Conservation (phyloP, 2,888 invertebrate species). For the Phrixothrix hirtus region DNA sequence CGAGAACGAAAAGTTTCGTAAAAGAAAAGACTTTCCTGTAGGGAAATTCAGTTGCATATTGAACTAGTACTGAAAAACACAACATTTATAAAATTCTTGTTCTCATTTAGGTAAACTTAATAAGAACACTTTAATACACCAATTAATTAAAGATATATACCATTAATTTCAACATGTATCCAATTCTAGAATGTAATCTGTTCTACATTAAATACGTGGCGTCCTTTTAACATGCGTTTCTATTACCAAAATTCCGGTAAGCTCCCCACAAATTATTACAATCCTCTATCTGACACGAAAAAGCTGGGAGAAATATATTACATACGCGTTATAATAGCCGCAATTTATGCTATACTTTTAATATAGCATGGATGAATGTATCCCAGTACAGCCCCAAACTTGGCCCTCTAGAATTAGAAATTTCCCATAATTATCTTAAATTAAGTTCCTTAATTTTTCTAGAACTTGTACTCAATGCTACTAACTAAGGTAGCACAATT, state of each 20-base stretch:
- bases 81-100: conserved; percentile 12
- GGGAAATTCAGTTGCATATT: no score
- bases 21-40: conserved; percentile 17
- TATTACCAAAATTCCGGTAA: conserved; percentile 30
- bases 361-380: no score
- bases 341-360: no score
- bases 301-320: conserved; percentile 30
- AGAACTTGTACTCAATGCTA: no score
- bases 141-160: background rate
- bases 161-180: conserved; percentile 9
- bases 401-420: no score
- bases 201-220: conserved; percentile 22
- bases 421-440: no score
- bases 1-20: conserved; percentile 6
- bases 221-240: conserved; percentile 30
- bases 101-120: no score
- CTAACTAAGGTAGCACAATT: no score
- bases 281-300: conserved; percentile 32
- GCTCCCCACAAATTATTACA: conserved; percentile 32
- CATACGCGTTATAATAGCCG: conserved; percentile 27
- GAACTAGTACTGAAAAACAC: background rate
- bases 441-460: no score
- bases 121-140: background rate
- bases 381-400: no score
- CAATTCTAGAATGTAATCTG: conserved; percentile 22